phyloP scores from a whole-genome alignment of 1,140 invertebrate genomes.

The Micrasema minimum region DNA sequence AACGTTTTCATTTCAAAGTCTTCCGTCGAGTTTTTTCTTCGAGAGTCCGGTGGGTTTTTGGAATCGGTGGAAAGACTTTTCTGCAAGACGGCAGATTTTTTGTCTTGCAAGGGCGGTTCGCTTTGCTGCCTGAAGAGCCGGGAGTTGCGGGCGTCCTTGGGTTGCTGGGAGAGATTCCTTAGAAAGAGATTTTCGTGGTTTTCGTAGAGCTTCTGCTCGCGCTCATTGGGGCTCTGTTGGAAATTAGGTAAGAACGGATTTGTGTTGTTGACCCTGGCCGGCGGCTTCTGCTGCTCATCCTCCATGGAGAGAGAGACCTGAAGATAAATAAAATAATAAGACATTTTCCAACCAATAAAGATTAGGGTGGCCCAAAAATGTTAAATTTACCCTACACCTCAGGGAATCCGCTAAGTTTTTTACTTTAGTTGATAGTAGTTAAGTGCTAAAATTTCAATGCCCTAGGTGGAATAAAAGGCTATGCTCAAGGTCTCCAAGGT shows the following conservation, averaged over 20 bases:
- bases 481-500: no score
- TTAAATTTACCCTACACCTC: no score
- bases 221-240: slow-evolving; percentile 54
- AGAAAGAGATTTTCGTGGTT: slow-evolving; percentile 66
- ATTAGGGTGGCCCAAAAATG: no score
- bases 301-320: slow-evolving; percentile 30
- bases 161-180: slow-evolving; percentile 63
- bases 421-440: no score
- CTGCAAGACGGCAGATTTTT: slow-evolving; percentile 57
- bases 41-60: slow-evolving; percentile 47
- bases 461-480: no score
- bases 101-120: slow-evolving; percentile 59
- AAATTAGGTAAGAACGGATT: slow-evolving; percentile 52
- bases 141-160: slow-evolving; percentile 60
- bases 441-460: no score
- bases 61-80: slow-evolving; percentile 64
- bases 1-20: slow-evolving; percentile 13
- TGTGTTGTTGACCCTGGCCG: slow-evolving; percentile 40
- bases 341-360: no score
- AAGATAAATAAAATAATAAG: not conserved
- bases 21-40: slow-evolving; percentile 19
- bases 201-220: slow-evolving; percentile 61
- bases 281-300: slow-evolving; percentile 36
- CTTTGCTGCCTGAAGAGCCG: slow-evolving; percentile 61
- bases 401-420: no score